Conservation (phyloP, 2,888 invertebrate genomes). For the Pristionchus exspectatus region DNA sequence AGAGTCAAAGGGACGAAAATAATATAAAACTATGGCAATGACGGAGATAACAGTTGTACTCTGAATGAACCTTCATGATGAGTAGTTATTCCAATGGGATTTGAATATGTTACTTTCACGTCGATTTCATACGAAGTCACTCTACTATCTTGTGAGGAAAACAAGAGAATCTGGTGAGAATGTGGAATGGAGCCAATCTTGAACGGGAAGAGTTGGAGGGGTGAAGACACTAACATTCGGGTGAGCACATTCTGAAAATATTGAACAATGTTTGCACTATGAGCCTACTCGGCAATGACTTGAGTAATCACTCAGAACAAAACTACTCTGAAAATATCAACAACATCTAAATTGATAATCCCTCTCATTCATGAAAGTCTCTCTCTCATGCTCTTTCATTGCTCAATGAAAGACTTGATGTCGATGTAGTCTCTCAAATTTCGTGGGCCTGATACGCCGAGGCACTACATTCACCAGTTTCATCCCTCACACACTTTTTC, state of each 20-base stretch:
- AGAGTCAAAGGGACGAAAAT: background rate
- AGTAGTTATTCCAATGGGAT: conserved; percentile 28
- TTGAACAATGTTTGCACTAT: too few species aligned
- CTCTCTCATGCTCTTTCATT: background rate
- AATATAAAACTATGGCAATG: background rate
- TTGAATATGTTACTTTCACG: background rate
- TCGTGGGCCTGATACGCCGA: background rate
- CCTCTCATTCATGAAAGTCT: background rate
- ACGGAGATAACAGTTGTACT: conserved; percentile 11
- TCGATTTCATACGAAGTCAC: background rate
- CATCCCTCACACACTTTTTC: background rate
- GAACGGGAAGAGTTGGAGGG: background rate
- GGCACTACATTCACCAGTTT: background rate
- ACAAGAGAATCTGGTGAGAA: conserved; percentile 21
- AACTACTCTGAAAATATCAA: background rate
- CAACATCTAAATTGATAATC: background rate
- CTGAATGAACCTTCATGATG: conserved; percentile 43
- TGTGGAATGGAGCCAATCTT: conserved; percentile 31
- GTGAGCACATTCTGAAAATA: background rate
- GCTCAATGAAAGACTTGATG: background rate
- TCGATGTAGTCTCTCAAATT: conserved; percentile 22
- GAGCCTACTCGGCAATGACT: too few species aligned
- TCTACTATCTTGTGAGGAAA: conserved; percentile 6
- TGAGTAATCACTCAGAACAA: too few species aligned
- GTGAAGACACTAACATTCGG: background rate